Percentiles rank a stretch among this genome's conserved stretches.
phyloP scores from a whole-genome alignment of 2,888 invertebrate species.

The Empis livida region DNA sequence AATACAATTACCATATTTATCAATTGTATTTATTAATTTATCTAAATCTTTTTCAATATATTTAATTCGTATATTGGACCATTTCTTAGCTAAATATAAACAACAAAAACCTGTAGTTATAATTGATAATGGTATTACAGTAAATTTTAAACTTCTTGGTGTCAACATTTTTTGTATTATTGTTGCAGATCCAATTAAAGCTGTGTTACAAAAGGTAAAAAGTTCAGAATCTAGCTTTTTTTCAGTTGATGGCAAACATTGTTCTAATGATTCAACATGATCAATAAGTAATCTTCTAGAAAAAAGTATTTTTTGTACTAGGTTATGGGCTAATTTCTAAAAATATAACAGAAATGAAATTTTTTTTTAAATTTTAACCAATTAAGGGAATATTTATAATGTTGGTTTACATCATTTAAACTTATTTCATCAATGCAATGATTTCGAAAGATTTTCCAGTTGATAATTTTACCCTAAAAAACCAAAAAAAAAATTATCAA shows the following conservation, averaged over 20 bases:
- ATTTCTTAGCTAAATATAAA: conserved; percentile 24
- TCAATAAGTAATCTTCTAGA: conserved; percentile 32
- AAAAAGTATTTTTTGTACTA: conserved; percentile 24
- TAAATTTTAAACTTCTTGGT: conserved; percentile 21
- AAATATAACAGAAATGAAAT: not conserved
- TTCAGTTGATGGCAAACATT: conserved; percentile 18
- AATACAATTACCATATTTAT: conserved; percentile 32
- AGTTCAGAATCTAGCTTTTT: conserved; percentile 10
- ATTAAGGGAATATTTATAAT: no score
- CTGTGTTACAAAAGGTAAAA: conserved; percentile 24
- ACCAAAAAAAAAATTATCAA: no score
- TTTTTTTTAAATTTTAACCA: no score
- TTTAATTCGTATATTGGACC: conserved; percentile 28
- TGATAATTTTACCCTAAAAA: no score
- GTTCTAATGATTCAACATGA: conserved; percentile 33
- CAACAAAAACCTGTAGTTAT: conserved; percentile 25
- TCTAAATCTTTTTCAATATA: conserved; percentile 26
- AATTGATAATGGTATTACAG: conserved; percentile 23
- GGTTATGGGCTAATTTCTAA: not conserved
- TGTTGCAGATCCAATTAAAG: conserved; percentile 22
- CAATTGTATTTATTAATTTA: conserved; percentile 27
- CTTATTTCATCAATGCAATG: no score
- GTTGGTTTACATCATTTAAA: no score
- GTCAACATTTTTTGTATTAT: conserved; percentile 26
- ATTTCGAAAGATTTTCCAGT: no score